These are phyloP conservation scores for Drosophila nikananu DNA, from an alignment of 1,140 invertebrate genomes.

Conservation along the genomic window DNA sequence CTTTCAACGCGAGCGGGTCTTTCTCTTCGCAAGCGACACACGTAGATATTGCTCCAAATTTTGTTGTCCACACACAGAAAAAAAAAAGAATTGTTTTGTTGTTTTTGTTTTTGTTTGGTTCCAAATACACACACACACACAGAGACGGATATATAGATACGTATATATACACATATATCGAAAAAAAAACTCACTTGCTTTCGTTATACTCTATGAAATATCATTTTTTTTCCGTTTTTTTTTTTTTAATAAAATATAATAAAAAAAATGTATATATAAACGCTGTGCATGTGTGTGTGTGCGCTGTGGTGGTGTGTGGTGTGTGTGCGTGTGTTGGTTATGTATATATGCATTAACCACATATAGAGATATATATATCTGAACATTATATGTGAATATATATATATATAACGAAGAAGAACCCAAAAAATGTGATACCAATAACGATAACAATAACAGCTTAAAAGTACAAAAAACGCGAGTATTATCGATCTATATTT, in stretches of 20 bases:
- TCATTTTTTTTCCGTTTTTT: constrained; percentile 39
- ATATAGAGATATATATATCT: constrained; percentile 37
- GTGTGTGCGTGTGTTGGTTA: constrained; percentile 61
- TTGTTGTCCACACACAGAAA: constrained; percentile 61
- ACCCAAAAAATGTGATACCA: constrained; percentile 16
- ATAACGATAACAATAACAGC: constrained; percentile 25
- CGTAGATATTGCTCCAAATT: constrained; percentile 79
- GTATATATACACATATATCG: constrained; percentile 34
- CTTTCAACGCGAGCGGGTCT: constrained; percentile 86
- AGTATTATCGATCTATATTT: constrained; percentile 45
- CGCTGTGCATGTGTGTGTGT: constrained; percentile 54
- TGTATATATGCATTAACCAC: constrained; percentile 44
- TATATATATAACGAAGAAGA: constrained; percentile 33
- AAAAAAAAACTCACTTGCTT: constrained; percentile 32
- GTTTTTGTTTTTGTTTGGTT: constrained; percentile 77
- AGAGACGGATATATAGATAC: constrained; percentile 33
- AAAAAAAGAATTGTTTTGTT: constrained; percentile 64
- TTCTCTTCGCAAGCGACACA: constrained; percentile 85
- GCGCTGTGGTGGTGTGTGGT: constrained; percentile 62
- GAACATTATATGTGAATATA: constrained; percentile 40
- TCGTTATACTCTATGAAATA: constrained; percentile 35
- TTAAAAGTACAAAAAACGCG: constrained; percentile 13
- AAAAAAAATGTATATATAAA: constrained; percentile 36
- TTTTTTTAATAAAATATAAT: constrained; percentile 47
- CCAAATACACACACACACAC: constrained; percentile 52